Conservation (phyloP, 2,797 vertebrate species). For the Thunnus albacares region DNA sequence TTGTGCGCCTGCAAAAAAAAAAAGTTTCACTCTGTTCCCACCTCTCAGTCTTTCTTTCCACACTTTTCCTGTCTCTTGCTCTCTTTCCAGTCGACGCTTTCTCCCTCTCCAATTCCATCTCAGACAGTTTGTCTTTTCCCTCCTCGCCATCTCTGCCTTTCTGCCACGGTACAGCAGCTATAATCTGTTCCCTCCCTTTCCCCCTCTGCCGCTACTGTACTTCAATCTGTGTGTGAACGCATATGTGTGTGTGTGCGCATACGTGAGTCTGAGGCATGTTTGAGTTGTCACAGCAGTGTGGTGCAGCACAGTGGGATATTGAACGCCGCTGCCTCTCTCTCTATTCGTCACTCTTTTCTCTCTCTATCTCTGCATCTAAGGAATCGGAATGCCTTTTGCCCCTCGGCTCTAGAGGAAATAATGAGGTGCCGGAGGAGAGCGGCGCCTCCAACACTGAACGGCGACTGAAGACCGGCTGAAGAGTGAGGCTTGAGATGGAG, state of each 20-base stretch:
- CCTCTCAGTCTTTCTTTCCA: constrained; percentile 17
- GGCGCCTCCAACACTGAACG: constrained; percentile 13
- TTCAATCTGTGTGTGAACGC: constrained; percentile 41
- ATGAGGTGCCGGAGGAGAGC: constrained; percentile 63
- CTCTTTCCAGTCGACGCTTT: constrained; percentile 3
- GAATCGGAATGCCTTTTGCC: constrained; percentile 53
- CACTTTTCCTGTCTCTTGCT: constrained; percentile 31
- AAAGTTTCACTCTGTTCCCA: constrained; percentile 52
- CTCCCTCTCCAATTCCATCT: constrained; percentile 36
- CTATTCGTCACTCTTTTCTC: constrained; percentile 28
- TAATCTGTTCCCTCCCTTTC: constrained; percentile 47
- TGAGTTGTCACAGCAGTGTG: constrained; percentile 55
- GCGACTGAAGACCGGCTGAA: constrained; percentile 32
- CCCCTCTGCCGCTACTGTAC: constrained; percentile 54
- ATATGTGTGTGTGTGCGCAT: neutral
- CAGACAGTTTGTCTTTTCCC: constrained; percentile 59
- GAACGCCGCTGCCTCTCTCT: constrained; percentile 23
- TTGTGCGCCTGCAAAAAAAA: constrained; percentile 37
- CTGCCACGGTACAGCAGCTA: constrained; percentile 19
- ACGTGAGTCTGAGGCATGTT: constrained; percentile 42
- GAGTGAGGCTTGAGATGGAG: constrained; percentile 1
- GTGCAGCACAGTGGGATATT: constrained; percentile 56
- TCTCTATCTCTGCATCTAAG: constrained; percentile 54
- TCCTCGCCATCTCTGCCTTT: constrained; percentile 26
- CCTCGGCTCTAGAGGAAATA: constrained; percentile 66